phyloP scores from a whole-genome alignment of 2,888 invertebrate genomes.

The Agrotis ipsilon region DNA sequence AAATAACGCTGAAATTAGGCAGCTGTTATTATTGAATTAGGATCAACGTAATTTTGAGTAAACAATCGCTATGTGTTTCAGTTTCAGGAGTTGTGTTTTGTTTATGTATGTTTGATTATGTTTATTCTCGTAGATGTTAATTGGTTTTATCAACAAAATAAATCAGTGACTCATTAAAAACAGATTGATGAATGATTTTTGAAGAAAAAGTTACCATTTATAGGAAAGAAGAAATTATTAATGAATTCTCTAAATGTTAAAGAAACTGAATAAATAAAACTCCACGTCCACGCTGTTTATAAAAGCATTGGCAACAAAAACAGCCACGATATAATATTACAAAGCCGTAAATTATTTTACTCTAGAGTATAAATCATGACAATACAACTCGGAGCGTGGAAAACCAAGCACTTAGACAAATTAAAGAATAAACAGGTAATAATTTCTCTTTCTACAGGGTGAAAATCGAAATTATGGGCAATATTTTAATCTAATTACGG shows the following conservation, averaged over 20 bases:
- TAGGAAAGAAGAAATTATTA: neutral
- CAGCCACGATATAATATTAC: no score
- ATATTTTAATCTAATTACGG: no score
- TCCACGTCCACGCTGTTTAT: no score
- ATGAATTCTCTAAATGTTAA: neutral
- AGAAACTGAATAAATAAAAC: neutral
- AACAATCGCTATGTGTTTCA: neutral
- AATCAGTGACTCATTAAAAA: no score
- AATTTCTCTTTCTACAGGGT: neutral
- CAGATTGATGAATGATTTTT: no score
- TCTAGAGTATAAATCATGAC: neutral
- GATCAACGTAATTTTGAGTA: slow-evolving; percentile 12
- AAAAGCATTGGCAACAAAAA: neutral
- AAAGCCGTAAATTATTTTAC: neutral
- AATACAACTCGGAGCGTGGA: neutral
- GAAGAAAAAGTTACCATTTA: no score
- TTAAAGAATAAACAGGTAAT: neutral
- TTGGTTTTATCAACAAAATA: no score
- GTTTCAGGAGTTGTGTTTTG: neutral
- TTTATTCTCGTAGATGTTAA: no score
- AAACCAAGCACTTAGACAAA: neutral
- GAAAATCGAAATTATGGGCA: no score
- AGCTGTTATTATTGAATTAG: slow-evolving; percentile 33
- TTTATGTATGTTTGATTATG: neutral
- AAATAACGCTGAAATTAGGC: slow-evolving; percentile 15